Base-by-base conservation (phyloP, 2,113 vertebrate genomes). In the Indicator maculatus region DNA sequence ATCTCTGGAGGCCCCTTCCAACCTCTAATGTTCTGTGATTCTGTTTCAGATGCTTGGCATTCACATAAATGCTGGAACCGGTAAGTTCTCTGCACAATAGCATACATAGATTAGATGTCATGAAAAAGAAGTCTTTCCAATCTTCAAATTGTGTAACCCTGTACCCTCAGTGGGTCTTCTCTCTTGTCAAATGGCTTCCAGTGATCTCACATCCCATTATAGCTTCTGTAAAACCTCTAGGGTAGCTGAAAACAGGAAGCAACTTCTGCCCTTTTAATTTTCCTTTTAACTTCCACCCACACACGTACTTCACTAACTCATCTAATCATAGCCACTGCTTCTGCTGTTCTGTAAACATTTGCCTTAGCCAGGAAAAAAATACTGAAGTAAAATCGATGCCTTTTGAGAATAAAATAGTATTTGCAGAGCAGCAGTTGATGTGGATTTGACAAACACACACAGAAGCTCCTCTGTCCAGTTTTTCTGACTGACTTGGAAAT, bases 221-320 rank as follows among this genome's bases (percentile, higher is more conserved):
- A 72, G 30, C 19, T 56, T 60, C 33, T 67, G 38, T 56, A 87
- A 86, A 95, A 83, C 11, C 17, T 77, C 50, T 41, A 66, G 9
- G 9, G 65, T 63, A 78, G 61, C 63, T 73, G 33, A 96, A 94
- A 97, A 96, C 94, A 97, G 96, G 94, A 97, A 93, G 71, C 71
- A 94, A 89, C 73, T 94, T 95, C 74, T 93, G 60, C 67, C 64
- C 64, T 84, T 93, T 88, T 90, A 94, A 83, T 92, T 84, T 79
- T 95, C 60, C 76, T 87, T 94, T 93, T 89, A 89, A 60, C 59
- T 91, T 89, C 88, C 67, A 71, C 96, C 94, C 92, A 90, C 93
- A 67, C 66, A 47, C 0, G 0, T 39, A 50, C 65, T 71, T 90
- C 79, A 75, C 63, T 77, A 91, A 72, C 61, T 59, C 66, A 69